Evolutionary conservation across 2,888 invertebrate species (phyloP).

Genomic region (Drosophila picticornis): DNA sequence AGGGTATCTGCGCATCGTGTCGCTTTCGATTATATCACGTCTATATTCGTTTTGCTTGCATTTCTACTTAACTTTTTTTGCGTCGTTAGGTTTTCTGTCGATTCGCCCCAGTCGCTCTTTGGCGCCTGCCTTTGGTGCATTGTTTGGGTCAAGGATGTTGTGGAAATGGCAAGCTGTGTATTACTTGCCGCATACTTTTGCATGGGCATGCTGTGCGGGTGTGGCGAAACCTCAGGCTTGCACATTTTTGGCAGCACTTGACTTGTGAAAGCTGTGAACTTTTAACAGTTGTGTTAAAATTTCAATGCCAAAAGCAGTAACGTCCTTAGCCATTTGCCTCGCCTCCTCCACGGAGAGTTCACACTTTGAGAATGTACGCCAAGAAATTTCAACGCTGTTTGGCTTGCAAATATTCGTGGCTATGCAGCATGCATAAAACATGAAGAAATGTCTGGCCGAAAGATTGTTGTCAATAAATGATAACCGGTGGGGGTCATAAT

Average conservation of each 20-base stretch:
- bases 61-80: constrained; percentile 39
- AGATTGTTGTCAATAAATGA: constrained; percentile 41
- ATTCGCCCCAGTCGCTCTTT: constrained; percentile 7
- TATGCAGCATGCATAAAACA: constrained; percentile 70
- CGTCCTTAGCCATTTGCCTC: neutral
- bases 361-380: constrained; percentile 31
- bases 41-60: constrained; percentile 10
- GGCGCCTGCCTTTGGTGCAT: constrained; percentile 58
- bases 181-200: constrained; percentile 3
- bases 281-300: constrained; percentile 43
- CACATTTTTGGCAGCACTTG: constrained; percentile 47
- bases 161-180: constrained; percentile 46
- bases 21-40: neutral
- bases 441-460: constrained; percentile 62
- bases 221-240: constrained; percentile 10
- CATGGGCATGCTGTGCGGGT: neutral
- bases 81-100: constrained; percentile 32
- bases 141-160: constrained; percentile 76
- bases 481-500: neutral
- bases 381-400: constrained; percentile 46
- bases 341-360: constrained; percentile 26
- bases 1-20: neutral
- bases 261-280: constrained; percentile 69
- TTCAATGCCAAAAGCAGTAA: neutral
- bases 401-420: constrained; percentile 31